Base-by-base conservation (phyloP, 1,140 invertebrate species). In the Trachymyrmex cornetzi region DNA sequence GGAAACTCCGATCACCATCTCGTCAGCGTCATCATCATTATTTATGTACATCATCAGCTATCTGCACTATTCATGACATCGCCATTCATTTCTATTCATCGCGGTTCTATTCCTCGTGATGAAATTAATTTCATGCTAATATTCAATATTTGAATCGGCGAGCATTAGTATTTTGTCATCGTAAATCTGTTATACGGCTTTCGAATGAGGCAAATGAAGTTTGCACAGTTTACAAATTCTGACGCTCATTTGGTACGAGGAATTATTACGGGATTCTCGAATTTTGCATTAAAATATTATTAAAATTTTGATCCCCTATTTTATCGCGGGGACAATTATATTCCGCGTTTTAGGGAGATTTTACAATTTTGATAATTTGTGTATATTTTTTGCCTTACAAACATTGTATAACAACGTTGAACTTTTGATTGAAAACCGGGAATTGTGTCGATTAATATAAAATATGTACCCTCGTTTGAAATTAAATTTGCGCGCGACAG, bases 361-460 rank as follows among this genome's bases (percentile, higher is more conserved):
- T 50, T 48, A 55, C 6, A 74, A 61, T 74, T 82, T 82, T 34
- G 38, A 84, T 74, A 74, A 84, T 84, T 82, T 61, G 27, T 61
- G 27, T 50, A 63, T 61, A 61, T 61, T 84, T 75, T 38, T 84
- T 75, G 30, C 5, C 16, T 6, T 27, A 38, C 30, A 22, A 50
- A 27, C 12, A 9, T 19, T 44, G 38, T 3, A 44, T 3, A 44
- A n/a, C 53, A n/a, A 27, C 38, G 67, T 48, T 34, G 19, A 38
- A 63, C 38, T 63, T 75, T 75, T 63, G 69, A 84, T 84, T 84
- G 80, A 84, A 84, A 84, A 22, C 19, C 14, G 55, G 77, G 38
- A 38, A 81, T 81, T 81, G 79, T 72, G 79, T 81, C 79, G 79
- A 84, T 84, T 84, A 75, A 84, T 84, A 84, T 84, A 84, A 84